phyloP scores from a whole-genome alignment of 2,797 vertebrate species.

The Pogoniulus pusillus region DNA sequence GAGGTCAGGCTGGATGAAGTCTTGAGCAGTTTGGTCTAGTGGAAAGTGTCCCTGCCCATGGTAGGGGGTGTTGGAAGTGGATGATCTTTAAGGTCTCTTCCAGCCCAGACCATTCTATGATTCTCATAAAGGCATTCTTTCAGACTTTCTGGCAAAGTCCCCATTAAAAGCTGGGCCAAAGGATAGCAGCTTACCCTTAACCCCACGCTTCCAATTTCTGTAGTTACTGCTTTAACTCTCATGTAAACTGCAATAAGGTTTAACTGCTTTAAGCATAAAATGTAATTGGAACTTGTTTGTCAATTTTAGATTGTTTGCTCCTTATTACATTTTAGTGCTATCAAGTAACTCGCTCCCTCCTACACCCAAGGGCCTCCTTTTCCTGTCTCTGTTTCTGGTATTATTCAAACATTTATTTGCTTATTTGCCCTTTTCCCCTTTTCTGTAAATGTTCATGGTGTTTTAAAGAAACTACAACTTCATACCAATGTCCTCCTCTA shows the following conservation, averaged over 20 bases:
- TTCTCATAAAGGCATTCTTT: background rate
- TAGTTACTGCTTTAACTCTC: background rate
- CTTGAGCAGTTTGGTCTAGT: no score
- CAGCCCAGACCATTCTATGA: background rate
- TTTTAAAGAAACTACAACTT: background rate
- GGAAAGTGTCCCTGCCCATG: no score
- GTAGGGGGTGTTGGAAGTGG: no score
- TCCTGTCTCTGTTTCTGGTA: background rate
- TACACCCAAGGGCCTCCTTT: constrained; percentile 17
- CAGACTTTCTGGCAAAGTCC: background rate
- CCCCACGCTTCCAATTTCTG: background rate
- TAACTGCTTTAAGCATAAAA: constrained; percentile 44
- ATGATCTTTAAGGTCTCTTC: no score
- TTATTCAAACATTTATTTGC: constrained; percentile 12
- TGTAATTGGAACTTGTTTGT: constrained; percentile 33
- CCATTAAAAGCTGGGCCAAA: background rate
- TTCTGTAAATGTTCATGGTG: background rate
- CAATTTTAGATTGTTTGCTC: constrained; percentile 7
- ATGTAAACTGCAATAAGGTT: constrained; percentile 21
- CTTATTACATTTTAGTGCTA: background rate
- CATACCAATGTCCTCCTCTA: background rate
- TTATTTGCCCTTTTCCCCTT: background rate
- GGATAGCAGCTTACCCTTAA: background rate
- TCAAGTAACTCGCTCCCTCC: background rate
- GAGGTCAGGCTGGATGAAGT: no score